phyloP scores from a whole-genome alignment of 2,113 vertebrate genomes.

The Emydura subglobosa region DNA sequence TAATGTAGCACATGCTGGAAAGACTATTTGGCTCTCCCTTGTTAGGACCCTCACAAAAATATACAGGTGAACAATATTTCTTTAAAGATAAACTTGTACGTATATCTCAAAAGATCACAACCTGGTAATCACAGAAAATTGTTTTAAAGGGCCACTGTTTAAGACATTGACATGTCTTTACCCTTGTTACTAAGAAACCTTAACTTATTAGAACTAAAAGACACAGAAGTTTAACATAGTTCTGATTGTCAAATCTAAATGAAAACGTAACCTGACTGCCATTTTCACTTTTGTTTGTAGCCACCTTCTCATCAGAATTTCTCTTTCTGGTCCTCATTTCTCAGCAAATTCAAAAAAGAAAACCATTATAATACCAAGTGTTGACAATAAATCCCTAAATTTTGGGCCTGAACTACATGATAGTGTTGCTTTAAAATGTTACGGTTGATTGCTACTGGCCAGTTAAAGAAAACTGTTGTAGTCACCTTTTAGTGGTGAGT shows the following conservation, averaged over 20 bases:
- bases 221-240: neutral
- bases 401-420: neutral
- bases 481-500: neutral
- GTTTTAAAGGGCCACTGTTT: neutral
- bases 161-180: neutral
- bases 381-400: neutral
- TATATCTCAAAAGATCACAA: neutral
- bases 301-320: neutral
- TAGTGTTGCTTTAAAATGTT: neutral
- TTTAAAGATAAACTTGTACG: neutral
- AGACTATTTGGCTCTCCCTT: neutral
- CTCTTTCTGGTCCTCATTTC: neutral
- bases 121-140: neutral
- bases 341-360: neutral
- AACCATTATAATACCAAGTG: neutral
- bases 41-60: neutral
- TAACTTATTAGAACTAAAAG: neutral
- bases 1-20: neutral
- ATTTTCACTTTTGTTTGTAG: neutral
- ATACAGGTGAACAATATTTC: neutral
- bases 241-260: too few relatives aligned
- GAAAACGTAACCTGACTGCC: neutral
- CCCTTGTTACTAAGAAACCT: neutral
- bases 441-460: neutral
- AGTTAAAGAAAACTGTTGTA: neutral